phyloP scores from a whole-genome alignment of 1,140 invertebrate species.

The Condylostylus longicornis region DNA sequence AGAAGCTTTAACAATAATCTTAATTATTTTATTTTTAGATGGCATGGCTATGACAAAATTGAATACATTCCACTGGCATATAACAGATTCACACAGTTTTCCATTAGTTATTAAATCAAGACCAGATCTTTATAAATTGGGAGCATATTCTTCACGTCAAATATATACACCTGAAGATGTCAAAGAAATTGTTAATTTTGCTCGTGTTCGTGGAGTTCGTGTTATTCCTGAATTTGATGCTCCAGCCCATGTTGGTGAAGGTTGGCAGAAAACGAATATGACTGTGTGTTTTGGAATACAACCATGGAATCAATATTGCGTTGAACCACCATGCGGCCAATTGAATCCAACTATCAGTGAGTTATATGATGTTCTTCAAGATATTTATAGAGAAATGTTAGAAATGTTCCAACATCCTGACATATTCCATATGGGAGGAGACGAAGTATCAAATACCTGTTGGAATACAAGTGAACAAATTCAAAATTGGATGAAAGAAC shows the following conservation, averaged over 20 bases:
- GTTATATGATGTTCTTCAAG: slow-evolving; percentile 56
- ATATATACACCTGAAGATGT: slow-evolving; percentile 41
- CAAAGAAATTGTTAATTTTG: slow-evolving; percentile 49
- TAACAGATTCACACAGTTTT: slow-evolving; percentile 78
- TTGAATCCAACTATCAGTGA: slow-evolving; percentile 59
- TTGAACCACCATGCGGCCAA: slow-evolving; percentile 76
- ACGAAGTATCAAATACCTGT: slow-evolving; percentile 61
- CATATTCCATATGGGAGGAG: slow-evolving; percentile 79
- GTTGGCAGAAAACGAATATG: slow-evolving; percentile 59
- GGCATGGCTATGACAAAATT: slow-evolving; percentile 68
- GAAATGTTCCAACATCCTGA: slow-evolving; percentile 45
- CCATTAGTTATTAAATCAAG: slow-evolving; percentile 53
- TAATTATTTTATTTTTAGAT: slow-evolving; percentile 32
- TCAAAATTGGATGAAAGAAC: slow-evolving; percentile 53
- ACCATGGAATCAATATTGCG: slow-evolving; percentile 61
- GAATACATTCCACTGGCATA: slow-evolving; percentile 80
- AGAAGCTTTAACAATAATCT: too few relatives aligned
- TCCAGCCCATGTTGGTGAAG: slow-evolving; percentile 75
- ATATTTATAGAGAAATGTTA: slow-evolving; percentile 53
- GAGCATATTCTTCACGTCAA: slow-evolving; percentile 52
- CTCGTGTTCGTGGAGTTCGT: slow-evolving; percentile 52
- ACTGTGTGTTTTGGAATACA: slow-evolving; percentile 53
- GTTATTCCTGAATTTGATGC: slow-evolving; percentile 76
- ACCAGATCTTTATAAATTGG: slow-evolving; percentile 52
- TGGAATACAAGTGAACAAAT: slow-evolving; percentile 60